Base-by-base conservation (phyloP, 1,140 invertebrate species). In the Rhyzopertha dominica region DNA sequence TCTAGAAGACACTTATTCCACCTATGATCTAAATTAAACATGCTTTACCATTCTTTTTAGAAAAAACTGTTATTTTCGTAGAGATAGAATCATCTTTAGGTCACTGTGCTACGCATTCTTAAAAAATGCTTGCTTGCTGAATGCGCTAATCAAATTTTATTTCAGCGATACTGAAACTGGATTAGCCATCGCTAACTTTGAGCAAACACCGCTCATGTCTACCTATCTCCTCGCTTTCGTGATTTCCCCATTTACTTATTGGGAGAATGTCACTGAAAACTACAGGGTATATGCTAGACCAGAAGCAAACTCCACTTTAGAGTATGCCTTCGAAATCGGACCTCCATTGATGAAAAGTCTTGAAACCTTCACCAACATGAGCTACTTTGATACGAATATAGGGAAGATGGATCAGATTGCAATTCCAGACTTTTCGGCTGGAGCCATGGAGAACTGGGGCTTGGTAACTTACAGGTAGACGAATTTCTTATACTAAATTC, bases 361-460 rank as follows among this genome's bases (percentile, higher is more conserved):
- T 60, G 67, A 65, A 23, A 42, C 59, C 0, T 74, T 72, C 25
- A 67, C 73, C 4, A 61, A 51, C 14, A 47, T 72, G 13, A 62
- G 66, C 30, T 80, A 74, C 61, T 0, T 13, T 8, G 1, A 49
- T 62, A 9, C 3, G 26, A 51, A 37, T 26, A 22, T 40, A 0
- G 19, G 16, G 0, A 51, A 80, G 59, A 56, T 75, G 53, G 77
- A 85, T 56, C 76, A 84, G 58, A 72, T 86, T 18, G 77, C 81
- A 7, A 75, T 87, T 30, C 82, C 84, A 2, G 78, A 87, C 67
- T 94, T 93, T 67, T 71, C 80, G 32, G 87, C 88, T n/a, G 93
- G 90, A 0, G 95, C 87, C 2, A 91, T 90, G 87, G 88, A 90
- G 61, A 90, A 90, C 63, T 90, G 87, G 86, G 87, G 87, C 1